Base-by-base conservation (phyloP, 2,888 invertebrate species). In the Nipponacmea schrenckii region DNA sequence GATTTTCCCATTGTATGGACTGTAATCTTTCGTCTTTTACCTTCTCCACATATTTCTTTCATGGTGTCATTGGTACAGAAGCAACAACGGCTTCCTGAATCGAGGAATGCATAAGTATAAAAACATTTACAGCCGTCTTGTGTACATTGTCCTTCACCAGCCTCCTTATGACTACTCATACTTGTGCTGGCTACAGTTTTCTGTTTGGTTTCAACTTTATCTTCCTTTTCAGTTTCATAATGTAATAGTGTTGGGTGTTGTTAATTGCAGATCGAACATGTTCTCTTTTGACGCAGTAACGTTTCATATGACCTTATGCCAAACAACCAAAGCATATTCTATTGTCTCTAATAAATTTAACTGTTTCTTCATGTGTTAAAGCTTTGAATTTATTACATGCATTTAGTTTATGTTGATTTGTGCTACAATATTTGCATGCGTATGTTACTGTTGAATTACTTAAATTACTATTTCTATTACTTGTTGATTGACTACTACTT, bases 41-140 rank as follows among this genome's bases (percentile, higher is more conserved):
- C 70, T 46, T 39, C 20, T 8, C n/a, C 48, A 20, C 48, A 14
- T 26, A 67, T 20, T 17, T 45, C 10, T n/a, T 48, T 17, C 31
- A 39, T 31, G 44, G 67, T 45, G 12, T n/a, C 15, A 44, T 67
- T 62, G 15, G 71, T 56, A 24, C 67, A 71, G 63, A 71, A 67
- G 17, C 24, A 50, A 17, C 56, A 67, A 62, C 39, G 67, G 56
- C 67, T 67, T 15, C 71, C 67, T 5, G 67, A n/a, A 45, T 71
- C 71, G 12, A 71, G 44, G 46, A 71, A 71, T 15, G 71, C 71
- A 56, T 71, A 71, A 17, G 68, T 68, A 20, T 63, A 27, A 20
- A 62, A 24, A 17, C 44, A 17, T 62, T 46, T n/a, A 12, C 15
- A 26, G 12, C 68, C 31, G 17, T 67, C 44, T 46, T 62, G 31